Percentiles rank a stretch among this genome's conserved stretches.
Evolutionary conservation across 2,888 invertebrate genomes (phyloP).

Genomic region (Dryobota labecula): DNA sequence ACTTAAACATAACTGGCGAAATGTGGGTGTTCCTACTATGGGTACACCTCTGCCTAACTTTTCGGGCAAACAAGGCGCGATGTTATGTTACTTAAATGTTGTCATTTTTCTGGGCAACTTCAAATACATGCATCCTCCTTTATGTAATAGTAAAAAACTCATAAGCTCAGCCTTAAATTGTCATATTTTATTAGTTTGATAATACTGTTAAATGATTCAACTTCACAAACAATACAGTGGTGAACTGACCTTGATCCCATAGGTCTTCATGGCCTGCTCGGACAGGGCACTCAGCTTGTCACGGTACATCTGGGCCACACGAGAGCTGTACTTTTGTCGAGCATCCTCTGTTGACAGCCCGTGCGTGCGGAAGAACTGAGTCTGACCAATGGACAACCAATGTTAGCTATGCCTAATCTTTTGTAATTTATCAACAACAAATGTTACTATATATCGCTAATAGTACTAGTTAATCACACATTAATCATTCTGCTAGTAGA

Average conservation of each 20-base stretch:
- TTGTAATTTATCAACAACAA: neutral
- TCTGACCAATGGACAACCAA: conserved; percentile 88
- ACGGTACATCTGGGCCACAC: conserved; percentile 97
- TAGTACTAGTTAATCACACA: neutral
- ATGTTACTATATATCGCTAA: neutral
- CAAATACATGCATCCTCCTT: neutral
- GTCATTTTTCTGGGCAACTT: neutral
- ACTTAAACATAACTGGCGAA: no score
- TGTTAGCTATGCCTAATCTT: neutral
- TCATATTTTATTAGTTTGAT: neutral
- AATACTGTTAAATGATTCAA: neutral
- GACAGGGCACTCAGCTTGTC: conserved; percentile 96
- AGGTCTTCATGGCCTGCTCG: conserved; percentile 96
- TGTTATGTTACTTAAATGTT: no score
- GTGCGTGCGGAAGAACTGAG: conserved; percentile 98
- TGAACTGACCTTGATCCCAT: conserved; percentile 95
- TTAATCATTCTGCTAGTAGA: neutral
- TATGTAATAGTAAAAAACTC: neutral
- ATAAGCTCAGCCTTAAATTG: neutral
- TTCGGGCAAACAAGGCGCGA: no score
- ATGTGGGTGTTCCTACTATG: no score
- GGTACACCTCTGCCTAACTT: no score
- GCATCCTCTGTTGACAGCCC: conserved; percentile 97
- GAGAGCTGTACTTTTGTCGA: conserved; percentile 99
- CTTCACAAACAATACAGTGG: neutral